These are phyloP conservation scores for Acanthiza pusilla DNA, from an alignment of 2,797 vertebrate species.

Conservation along the genomic window DNA sequence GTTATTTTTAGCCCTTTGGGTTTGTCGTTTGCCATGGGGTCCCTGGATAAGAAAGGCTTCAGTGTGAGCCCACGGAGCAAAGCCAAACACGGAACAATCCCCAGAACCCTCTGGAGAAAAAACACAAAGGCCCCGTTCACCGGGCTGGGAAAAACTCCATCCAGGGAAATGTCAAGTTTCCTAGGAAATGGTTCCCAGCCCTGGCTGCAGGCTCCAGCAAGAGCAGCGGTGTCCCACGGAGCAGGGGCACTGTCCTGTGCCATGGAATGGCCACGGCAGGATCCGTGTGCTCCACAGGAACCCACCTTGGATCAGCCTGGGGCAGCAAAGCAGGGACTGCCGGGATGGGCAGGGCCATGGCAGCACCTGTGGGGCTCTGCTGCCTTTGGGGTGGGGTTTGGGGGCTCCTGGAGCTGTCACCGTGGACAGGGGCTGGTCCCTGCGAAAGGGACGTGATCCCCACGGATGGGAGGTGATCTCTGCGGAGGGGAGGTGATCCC, in stretches of 20 bases:
- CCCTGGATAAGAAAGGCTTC: not conserved
- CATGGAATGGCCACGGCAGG: slow-evolving; percentile 65
- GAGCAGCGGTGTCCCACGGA: not conserved
- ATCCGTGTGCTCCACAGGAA: slow-evolving; percentile 72
- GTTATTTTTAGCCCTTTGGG: not conserved
- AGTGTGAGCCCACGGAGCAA: not conserved
- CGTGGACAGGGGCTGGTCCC: not conserved
- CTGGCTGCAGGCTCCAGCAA: not conserved
- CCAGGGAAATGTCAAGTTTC: not conserved
- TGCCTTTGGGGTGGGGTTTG: rapidly evolving
- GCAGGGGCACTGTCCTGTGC: not conserved
- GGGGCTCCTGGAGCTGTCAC: not conserved
- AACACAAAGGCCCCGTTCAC: not conserved
- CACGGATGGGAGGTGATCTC: no score
- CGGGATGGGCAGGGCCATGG: slow-evolving; percentile 60
- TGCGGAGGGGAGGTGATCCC: no score
- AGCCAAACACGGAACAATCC: not conserved
- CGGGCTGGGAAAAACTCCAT: not conserved
- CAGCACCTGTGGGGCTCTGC: not conserved
- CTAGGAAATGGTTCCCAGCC: not conserved
- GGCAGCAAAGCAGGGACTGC: slow-evolving; percentile 77
- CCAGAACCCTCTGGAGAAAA: not conserved
- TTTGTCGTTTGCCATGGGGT: not conserved
- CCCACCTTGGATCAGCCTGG: slow-evolving; percentile 67
- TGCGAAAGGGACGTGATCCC: no score